phyloP scores from a whole-genome alignment of 2,888 invertebrate genomes.

The Chalcis sispes region DNA sequence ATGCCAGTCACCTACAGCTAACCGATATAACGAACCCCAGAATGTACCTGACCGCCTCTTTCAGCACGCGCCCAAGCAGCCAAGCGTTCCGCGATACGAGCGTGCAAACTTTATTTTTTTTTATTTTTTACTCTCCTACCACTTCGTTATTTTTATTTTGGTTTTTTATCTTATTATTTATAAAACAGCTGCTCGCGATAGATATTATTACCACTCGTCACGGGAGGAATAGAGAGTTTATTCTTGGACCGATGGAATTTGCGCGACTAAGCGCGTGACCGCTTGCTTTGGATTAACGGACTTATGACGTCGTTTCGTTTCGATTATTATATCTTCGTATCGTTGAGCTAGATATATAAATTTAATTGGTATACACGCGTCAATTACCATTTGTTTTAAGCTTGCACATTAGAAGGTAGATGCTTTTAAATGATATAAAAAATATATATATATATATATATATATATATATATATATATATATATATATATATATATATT shows the following conservation, averaged over 20 bases:
- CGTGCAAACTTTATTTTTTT: no score
- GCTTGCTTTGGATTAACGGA: constrained; percentile 10
- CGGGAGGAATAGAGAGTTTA: constrained; percentile 3
- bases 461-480: no score
- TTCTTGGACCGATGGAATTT: constrained; percentile 12
- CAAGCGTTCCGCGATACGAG: constrained; percentile 29
- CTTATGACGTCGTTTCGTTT: no score
- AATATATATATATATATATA: no score
- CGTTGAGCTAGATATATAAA: no score
- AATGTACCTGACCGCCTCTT: constrained; percentile 56
- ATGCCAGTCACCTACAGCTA: constrained; percentile 65
- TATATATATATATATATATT: no score
- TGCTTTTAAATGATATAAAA: no score
- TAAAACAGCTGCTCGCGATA: constrained; percentile 32
- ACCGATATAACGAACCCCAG: constrained; percentile 59
- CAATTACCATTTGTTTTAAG: no score
- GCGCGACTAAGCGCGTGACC: neutral
- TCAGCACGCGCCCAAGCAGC: no score
- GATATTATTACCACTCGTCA: constrained; percentile 44
- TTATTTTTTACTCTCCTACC: neutral
- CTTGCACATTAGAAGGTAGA: no score
- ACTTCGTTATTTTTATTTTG: neutral
- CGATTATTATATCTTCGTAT: no score
- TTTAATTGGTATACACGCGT: no score
- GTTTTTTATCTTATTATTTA: constrained; percentile 14